Evolutionary conservation across 2,888 invertebrate species (phyloP).

Genomic region (Hemistola chrysoprasaria): DNA sequence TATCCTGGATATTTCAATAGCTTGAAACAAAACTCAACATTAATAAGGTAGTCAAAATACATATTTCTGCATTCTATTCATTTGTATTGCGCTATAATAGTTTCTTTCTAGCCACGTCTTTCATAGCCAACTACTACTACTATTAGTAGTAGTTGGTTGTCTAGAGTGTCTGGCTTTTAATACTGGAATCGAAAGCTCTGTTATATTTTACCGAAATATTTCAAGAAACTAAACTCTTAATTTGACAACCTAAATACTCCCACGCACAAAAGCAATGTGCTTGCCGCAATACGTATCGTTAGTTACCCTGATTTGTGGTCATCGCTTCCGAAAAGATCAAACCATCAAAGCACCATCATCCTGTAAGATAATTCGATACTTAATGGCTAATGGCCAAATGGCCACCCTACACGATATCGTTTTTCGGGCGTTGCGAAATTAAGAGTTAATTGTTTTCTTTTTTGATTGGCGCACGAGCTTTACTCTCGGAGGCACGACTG

Average conservation of each 20-base stretch:
- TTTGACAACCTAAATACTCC: too few relatives aligned
- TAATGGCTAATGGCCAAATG: constrained; percentile 49
- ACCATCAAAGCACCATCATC: constrained; percentile 37
- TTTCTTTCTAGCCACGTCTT: too few relatives aligned
- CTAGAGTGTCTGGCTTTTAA: too few relatives aligned
- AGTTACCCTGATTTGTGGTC: constrained; percentile 4
- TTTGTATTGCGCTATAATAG: too few relatives aligned
- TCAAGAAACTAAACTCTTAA: too few relatives aligned
- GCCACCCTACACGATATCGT: constrained; percentile 49
- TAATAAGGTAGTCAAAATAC: too few relatives aligned
- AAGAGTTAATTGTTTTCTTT: constrained; percentile 56
- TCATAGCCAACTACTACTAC: too few relatives aligned
- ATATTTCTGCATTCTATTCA: too few relatives aligned
- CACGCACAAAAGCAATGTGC: too few relatives aligned
- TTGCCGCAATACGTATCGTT: neutral
- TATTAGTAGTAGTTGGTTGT: too few relatives aligned
- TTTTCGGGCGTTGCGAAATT: constrained; percentile 60
- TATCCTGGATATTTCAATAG: constrained; percentile 27
- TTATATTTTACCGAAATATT: too few relatives aligned
- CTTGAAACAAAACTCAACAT: constrained; percentile 1
- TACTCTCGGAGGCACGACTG: constrained; percentile 42
- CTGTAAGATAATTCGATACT: constrained; percentile 45
- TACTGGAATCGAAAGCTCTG: too few relatives aligned
- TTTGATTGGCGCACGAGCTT: constrained; percentile 44
- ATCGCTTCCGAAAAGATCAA: constrained; percentile 30